A percentile compares a stretch with the other conserved stretches of the same genome.
These are phyloP conservation scores for Heteromormyrus szaboi DNA, from an alignment of 2,797 vertebrate species.

Conservation along the genomic window DNA sequence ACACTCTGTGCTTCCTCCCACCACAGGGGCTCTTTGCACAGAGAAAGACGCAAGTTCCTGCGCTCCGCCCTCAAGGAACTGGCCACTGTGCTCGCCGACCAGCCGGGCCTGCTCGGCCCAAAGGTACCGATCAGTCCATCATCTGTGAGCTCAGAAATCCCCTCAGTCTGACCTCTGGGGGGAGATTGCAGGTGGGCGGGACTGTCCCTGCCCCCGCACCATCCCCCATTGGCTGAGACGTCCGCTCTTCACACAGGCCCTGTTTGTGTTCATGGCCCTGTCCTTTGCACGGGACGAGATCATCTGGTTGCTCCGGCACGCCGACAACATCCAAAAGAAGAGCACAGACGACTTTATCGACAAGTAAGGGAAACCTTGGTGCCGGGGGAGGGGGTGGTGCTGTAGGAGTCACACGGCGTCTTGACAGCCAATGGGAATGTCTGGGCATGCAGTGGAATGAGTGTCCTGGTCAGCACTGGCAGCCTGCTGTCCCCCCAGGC, in stretches of 20 bases:
- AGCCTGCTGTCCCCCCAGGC: slow-evolving; percentile 53
- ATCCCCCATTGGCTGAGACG: background rate
- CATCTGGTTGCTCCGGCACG: slow-evolving; percentile 97
- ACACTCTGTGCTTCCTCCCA: background rate
- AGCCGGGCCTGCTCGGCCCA: slow-evolving; percentile 89
- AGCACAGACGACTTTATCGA: slow-evolving; percentile 97
- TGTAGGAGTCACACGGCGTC: background rate
- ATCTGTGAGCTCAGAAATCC: background rate
- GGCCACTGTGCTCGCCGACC: slow-evolving; percentile 91
- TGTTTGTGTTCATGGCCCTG: slow-evolving; percentile 98
- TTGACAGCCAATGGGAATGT: background rate
- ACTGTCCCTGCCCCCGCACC: background rate
- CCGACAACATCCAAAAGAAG: slow-evolving; percentile 98
- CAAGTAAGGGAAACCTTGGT: slow-evolving; percentile 68
- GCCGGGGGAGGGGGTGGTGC: background rate
- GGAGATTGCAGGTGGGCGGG: background rate
- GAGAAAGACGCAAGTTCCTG: slow-evolving; percentile 95
- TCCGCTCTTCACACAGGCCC: slow-evolving; percentile 60
- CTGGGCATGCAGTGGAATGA: background rate
- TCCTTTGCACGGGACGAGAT: slow-evolving; percentile 98
- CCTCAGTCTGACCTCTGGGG: background rate
- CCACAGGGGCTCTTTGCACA: slow-evolving; percentile 85
- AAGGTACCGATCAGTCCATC: slow-evolving; percentile 67
- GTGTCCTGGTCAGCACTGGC: background rate
- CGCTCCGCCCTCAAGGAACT: slow-evolving; percentile 91